Evolutionary conservation across 1,140 invertebrate species (phyloP), one percentile per base, ranked within the genome.

Genomic region (Hylaeus anthracinus): DNA sequence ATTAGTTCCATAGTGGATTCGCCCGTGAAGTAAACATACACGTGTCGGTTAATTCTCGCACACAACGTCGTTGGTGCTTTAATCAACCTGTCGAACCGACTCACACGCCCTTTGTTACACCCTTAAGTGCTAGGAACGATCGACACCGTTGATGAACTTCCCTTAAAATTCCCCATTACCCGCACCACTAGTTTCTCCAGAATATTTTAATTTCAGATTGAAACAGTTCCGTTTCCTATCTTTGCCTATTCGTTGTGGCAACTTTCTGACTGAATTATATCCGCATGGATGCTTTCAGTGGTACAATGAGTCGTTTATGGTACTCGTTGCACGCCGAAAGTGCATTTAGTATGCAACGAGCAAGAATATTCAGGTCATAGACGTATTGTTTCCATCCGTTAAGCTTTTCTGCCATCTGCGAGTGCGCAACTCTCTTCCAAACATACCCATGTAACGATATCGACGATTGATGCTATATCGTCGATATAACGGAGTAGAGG

Each of bases 31-130:
- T 37, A 43, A 51, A 60, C 58, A n/a, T 48, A 51, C 55, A 15
- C 8, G 41, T 67, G 14, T 66, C 39, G 10, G 26, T 74, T 72
- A 83, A 83, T 79, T 73, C 58, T 37, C n/a, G 9, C 41, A 12
- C 26, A 43, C 12, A 43, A 70, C 51, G 14, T 37, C 43, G 2
- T 6, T 15, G 51, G 64, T 58, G 26, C 70, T 65, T 80, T 53
- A 58, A 71, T 72, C 45, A 26, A 60, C 9, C 43, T 41, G 56
- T 82, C 53, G 41, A 39, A 43, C 5, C 15, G 10, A 26, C n/a
- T 82, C 53, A 37, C 10, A 8, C 48, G 48, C 15, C 8, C 64
- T 39, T 51, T 63, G 26, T 60, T 26, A 41, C 48, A 61, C 14
- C 9, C 41, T 0, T 5, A 6, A 8, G 15, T 8, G 3, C 14